These are phyloP conservation scores for Mesorhabditis spiculigera DNA, from an alignment of 2,888 invertebrate species.

Conservation along the genomic window DNA sequence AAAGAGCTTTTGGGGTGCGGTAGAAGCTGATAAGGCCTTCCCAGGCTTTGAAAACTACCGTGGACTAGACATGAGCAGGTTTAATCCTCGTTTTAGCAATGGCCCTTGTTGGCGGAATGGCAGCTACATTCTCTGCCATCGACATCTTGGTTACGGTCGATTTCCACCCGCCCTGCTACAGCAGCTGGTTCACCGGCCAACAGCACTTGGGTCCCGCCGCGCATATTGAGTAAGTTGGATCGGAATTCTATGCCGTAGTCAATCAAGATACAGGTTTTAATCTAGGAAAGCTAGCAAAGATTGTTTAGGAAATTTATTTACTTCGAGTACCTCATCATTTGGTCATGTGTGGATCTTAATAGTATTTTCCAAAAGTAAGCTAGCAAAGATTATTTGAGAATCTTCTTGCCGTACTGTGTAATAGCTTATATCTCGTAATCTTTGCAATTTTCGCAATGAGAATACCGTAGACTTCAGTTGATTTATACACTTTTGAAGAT, in stretches of 20 bases:
- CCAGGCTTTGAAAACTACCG: not conserved
- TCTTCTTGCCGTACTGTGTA: too few relatives aligned
- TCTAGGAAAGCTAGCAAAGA: too few relatives aligned
- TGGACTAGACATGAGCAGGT: conserved; percentile 4
- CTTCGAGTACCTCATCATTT: too few relatives aligned
- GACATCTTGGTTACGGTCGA: conserved; percentile 33
- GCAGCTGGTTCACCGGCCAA: conserved; percentile 8
- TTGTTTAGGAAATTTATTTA: too few relatives aligned
- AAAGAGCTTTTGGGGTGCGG: not conserved
- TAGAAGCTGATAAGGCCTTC: not conserved
- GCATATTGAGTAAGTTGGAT: not conserved
- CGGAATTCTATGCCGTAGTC: not conserved
- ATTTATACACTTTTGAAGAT: conserved; percentile 8
- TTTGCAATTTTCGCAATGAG: too few relatives aligned
- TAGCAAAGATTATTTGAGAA: too few relatives aligned
- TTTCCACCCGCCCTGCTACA: conserved; percentile 49
- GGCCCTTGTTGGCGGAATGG: conserved; percentile 36
- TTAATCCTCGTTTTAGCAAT: conserved; percentile 20
- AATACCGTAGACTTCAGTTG: not conserved
- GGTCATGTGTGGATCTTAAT: too few relatives aligned
- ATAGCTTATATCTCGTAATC: too few relatives aligned
- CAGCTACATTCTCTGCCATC: conserved; percentile 38
- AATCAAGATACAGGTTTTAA: too few relatives aligned
- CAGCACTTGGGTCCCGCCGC: not conserved
- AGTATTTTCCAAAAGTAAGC: too few relatives aligned